Percentiles rank a stretch among this genome's conserved stretches.
phyloP scores from a whole-genome alignment of 2,797 vertebrate genomes.

The Smutsia temminckii region DNA sequence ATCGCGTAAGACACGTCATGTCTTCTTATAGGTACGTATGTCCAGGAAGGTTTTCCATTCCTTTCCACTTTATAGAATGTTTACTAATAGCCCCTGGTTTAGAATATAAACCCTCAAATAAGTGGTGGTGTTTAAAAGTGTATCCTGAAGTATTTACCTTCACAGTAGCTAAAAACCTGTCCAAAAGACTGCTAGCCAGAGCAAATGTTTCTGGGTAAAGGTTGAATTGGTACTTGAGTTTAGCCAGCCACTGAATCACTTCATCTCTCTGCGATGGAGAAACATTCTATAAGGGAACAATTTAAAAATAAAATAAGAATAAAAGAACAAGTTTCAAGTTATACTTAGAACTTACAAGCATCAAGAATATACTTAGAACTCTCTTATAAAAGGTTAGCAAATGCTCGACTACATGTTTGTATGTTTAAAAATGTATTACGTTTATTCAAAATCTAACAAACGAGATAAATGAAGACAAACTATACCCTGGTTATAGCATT shows the following conservation, averaged over 20 bases:
- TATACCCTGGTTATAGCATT: not conserved
- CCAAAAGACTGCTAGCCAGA: conserved; percentile 94
- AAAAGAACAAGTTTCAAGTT: conserved; percentile 32
- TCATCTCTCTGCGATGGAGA: conserved; percentile 96
- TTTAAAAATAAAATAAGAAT: conserved; percentile 50
- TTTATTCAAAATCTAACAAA: conserved; percentile 50
- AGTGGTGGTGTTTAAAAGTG: not conserved
- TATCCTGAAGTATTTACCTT: conserved; percentile 89
- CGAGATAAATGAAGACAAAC: conserved; percentile 24
- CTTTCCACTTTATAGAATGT: not conserved
- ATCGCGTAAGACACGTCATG: not conserved
- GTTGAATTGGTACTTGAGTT: conserved; percentile 92
- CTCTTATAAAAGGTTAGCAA: conserved; percentile 46
- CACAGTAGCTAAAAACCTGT: conserved; percentile 95
- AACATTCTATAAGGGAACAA: conserved; percentile 90
- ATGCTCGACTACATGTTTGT: conserved; percentile 8
- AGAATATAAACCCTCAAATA: conserved; percentile 5
- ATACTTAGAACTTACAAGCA: no score
- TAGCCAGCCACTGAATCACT: conserved; percentile 94
- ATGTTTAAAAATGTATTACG: conserved; percentile 24
- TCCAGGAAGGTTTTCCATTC: not conserved
- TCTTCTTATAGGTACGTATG: not conserved
- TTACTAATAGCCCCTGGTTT: not conserved
- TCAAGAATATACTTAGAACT: conserved; percentile 29
- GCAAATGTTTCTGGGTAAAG: conserved; percentile 98